Percentiles rank a stretch among this genome's conserved stretches.
phyloP scores from a whole-genome alignment of 35 echinoderm and acorn worm species.

The Strongylocentrotus purpuratus region DNA sequence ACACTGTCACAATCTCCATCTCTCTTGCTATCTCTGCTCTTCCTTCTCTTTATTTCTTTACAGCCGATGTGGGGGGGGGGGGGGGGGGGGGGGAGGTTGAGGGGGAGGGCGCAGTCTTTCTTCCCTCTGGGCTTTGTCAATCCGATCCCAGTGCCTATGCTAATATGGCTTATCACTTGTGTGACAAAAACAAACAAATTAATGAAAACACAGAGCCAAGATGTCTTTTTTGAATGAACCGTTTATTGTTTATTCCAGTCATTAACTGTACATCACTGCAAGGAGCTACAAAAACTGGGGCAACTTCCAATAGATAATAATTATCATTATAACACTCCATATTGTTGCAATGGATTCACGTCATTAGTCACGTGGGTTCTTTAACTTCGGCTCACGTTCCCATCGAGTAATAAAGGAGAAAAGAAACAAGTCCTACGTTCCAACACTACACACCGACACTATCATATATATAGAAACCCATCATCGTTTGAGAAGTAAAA shows the following conservation, averaged over 20 bases:
- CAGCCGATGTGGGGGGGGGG: too few species aligned
- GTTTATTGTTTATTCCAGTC: constrained; percentile 47
- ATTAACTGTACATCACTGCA: constrained; percentile 45
- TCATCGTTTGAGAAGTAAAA: constrained; percentile 32
- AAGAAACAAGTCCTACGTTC: neutral
- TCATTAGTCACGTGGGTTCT: constrained; percentile 2
- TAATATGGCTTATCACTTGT: too few species aligned
- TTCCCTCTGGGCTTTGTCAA: too few species aligned
- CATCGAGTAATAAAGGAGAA: constrained; percentile 12
- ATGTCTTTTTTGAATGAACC: constrained; percentile 32
- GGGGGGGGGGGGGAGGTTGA: too few species aligned
- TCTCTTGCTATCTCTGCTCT: too few species aligned
- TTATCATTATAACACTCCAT: constrained; percentile 35
- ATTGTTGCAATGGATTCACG: neutral
- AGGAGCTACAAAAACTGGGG: constrained; percentile 45
- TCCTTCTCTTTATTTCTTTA: too few species aligned
- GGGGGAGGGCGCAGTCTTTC: too few species aligned
- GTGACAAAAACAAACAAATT: too few species aligned
- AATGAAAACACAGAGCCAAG: neutral
- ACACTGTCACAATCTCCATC: too few species aligned
- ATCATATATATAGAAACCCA: constrained; percentile 39
- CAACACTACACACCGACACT: constrained; percentile 43
- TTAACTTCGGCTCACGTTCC: constrained; percentile 16
- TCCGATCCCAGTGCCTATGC: too few species aligned
- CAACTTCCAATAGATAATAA: neutral